Conservation (phyloP, 2,797 vertebrate genomes). For the Pterois miles region DNA sequence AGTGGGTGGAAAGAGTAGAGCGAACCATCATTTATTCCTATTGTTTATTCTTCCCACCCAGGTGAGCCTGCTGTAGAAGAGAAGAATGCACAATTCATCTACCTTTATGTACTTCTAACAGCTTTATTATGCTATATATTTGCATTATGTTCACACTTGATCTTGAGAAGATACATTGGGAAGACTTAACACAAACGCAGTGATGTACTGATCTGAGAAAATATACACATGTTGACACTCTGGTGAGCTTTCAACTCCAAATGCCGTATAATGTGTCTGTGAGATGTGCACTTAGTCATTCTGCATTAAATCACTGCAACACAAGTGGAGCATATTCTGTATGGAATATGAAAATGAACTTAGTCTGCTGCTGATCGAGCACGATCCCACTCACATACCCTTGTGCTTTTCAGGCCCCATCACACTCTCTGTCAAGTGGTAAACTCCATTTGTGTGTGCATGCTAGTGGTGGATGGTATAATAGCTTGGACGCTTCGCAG, state of each 20-base stretch:
- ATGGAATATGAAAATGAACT: conserved; percentile 54
- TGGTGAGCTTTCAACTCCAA: conserved; percentile 44
- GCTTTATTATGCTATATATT: conserved; percentile 47
- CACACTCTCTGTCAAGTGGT: conserved; percentile 61
- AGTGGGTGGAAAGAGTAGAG: conserved; percentile 50
- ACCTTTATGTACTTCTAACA: conserved; percentile 40
- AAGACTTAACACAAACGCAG: conserved; percentile 14
- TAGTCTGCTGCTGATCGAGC: conserved; percentile 52
- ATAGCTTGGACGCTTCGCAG: conserved; percentile 48
- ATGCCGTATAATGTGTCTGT: conserved; percentile 30
- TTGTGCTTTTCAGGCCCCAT: conserved; percentile 65
- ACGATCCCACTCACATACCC: conserved; percentile 54
- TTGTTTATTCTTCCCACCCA: conserved; percentile 54
- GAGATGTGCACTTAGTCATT: conserved; percentile 55
- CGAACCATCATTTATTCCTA: conserved; percentile 52
- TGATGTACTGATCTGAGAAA: conserved; percentile 28
- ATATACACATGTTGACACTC: conserved; percentile 25
- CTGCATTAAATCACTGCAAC: conserved; percentile 45
- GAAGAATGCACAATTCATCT: conserved; percentile 34
- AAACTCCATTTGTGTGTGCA: conserved; percentile 68
- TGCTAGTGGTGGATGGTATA: conserved; percentile 56
- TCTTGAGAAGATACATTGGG: conserved; percentile 14
- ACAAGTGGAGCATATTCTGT: conserved; percentile 47
- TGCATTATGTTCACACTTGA: conserved; percentile 29
- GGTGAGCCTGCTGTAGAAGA: conserved; percentile 18